Conservation (phyloP, 64 coral and sea anemone genomes). For the Montipora cactus region DNA sequence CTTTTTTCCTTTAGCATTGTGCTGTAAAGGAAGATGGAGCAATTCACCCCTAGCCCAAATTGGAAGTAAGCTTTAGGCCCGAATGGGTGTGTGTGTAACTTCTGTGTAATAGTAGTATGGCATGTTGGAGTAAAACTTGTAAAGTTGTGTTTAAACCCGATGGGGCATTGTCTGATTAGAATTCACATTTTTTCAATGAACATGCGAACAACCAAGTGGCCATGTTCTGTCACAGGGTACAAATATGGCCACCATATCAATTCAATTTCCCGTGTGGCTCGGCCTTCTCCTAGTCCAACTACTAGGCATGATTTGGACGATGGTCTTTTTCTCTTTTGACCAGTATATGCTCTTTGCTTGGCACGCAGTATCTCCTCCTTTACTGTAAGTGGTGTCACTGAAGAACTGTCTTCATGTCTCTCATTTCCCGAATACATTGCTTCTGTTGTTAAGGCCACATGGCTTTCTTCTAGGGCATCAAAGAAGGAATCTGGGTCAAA, state of each 20-base stretch:
- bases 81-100: not conserved
- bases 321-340: slow-evolving; percentile 2
- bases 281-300: slow-evolving; percentile 15
- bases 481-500: slow-evolving; percentile 18
- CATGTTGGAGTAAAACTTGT: not conserved
- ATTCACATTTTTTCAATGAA: slow-evolving; percentile 34
- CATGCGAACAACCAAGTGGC: slow-evolving; percentile 5
- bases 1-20: not conserved
- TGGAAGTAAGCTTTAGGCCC: not conserved
- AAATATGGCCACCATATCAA: slow-evolving; percentile 53
- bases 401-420: not conserved
- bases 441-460: not conserved
- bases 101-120: not conserved
- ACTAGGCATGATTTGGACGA: slow-evolving; percentile 19
- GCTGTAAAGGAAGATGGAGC: not conserved
- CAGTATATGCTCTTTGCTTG: slow-evolving; percentile 14
- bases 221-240: slow-evolving; percentile 17
- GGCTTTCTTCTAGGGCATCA: slow-evolving; percentile 17
- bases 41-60: not conserved
- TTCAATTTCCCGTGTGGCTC: slow-evolving; percentile 35
- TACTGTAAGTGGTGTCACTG: not conserved
- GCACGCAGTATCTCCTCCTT: not conserved
- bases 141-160: not conserved
- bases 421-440: slow-evolving; percentile 27
- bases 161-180: slow-evolving; percentile 6